Conservation (phyloP, 2,888 invertebrate genomes). For the Prosopocoilus inquinatus region DNA sequence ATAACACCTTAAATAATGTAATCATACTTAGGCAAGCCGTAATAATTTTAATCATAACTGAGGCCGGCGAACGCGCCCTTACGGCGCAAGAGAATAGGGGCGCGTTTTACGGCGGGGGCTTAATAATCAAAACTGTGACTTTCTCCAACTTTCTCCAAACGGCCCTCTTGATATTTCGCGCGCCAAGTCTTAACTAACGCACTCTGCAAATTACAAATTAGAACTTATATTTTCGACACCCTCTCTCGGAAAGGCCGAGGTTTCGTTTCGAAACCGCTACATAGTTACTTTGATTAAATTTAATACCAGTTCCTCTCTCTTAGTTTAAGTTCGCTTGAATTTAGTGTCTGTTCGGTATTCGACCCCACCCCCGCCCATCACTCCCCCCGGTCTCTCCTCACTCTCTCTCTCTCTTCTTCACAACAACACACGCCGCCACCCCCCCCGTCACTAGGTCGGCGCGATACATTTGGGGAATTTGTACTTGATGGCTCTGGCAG, state of each 20-base stretch:
- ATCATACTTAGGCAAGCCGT: conserved; percentile 47
- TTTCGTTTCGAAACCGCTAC: conserved; percentile 37
- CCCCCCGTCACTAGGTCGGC: conserved; percentile 6
- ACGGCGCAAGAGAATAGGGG: conserved; percentile 8
- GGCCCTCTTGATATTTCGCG: conserved; percentile 46
- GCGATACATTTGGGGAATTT: too few relatives aligned
- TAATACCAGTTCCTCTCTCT: conserved; percentile 30
- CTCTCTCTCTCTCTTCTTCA: neutral
- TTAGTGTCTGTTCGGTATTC: conserved; percentile 3
- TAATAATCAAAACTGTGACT: conserved; percentile 49
- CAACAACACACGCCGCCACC: conserved; percentile 6
- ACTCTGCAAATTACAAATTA: conserved; percentile 50
- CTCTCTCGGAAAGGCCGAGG: conserved; percentile 32
- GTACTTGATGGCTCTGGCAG: too few relatives aligned
- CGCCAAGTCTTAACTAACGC: conserved; percentile 48
- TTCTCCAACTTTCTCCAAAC: conserved; percentile 47
- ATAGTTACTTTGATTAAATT: conserved; percentile 50
- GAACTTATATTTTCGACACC: conserved; percentile 49
- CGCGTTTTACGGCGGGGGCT: conserved; percentile 32
- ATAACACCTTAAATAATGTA: conserved; percentile 48
- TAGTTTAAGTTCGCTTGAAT: conserved; percentile 11
- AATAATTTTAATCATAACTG: conserved; percentile 49
- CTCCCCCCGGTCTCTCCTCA: too few relatives aligned
- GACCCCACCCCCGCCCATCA: conserved; percentile 9
- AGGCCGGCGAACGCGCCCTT: conserved; percentile 19